phyloP scores from a whole-genome alignment of 1,140 invertebrate species.

The Monochamus saltuarius region DNA sequence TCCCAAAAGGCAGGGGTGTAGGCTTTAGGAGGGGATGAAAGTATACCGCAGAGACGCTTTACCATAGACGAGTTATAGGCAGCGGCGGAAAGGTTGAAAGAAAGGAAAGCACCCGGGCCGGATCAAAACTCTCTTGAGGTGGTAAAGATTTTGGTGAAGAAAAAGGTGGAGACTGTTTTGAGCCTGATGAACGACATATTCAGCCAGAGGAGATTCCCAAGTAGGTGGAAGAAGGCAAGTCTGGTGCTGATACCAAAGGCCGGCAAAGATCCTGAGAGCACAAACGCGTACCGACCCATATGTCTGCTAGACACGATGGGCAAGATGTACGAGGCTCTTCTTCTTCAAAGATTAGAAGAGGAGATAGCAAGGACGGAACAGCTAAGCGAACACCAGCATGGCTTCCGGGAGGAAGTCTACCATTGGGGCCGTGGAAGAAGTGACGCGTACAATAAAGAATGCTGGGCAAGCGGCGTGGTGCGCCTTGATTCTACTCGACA shows the following conservation, averaged over 20 bases:
- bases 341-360: background rate
- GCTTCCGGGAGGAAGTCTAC: constrained; percentile 11
- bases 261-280: background rate
- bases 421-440: constrained; percentile 16
- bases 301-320: background rate
- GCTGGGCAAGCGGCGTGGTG: constrained; percentile 1
- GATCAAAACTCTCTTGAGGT: too few relatives aligned
- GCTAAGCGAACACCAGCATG: background rate
- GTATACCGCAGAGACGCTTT: background rate
- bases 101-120: too few relatives aligned
- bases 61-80: too few relatives aligned
- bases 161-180: too few relatives aligned
- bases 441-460: background rate
- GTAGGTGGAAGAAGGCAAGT: too few relatives aligned
- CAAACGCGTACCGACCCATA: constrained; percentile 1
- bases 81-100: too few relatives aligned
- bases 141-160: too few relatives aligned
- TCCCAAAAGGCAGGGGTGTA: background rate
- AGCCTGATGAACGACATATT: too few relatives aligned
- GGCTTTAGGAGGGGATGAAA: background rate
- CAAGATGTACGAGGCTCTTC: background rate
- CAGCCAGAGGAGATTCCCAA: background rate
- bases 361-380: background rate
- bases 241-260: background rate
- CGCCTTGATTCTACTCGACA: constrained; percentile 13